A percentile compares a stretch with the other conserved stretches of the same genome.
Conservation (phyloP, 2,113 vertebrate species). For the Meles meles region DNA sequence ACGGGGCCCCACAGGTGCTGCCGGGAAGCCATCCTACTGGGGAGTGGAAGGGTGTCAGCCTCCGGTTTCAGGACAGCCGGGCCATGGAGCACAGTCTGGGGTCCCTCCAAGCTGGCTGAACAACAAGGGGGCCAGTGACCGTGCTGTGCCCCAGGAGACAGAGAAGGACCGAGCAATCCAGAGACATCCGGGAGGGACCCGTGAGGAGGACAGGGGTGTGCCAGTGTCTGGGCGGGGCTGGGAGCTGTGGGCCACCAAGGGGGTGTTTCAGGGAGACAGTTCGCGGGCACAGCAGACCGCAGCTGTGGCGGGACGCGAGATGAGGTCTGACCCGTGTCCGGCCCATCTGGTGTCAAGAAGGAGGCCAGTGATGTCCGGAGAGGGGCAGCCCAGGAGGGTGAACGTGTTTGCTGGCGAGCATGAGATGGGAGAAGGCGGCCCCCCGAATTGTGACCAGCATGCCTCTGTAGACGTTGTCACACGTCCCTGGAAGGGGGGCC, state of each 20-base stretch:
- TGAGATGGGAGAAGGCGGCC: background rate
- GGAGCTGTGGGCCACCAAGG: background rate
- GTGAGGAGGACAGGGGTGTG: background rate
- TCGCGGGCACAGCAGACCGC: fast-evolving
- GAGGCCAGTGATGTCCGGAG: background rate
- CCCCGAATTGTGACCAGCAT: background rate
- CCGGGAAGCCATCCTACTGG: background rate
- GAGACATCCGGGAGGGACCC: background rate
- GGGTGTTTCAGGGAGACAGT: background rate
- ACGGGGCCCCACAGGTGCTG: background rate
- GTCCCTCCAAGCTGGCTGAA: too few relatives aligned
- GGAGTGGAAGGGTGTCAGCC: background rate
- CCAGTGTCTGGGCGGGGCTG: background rate
- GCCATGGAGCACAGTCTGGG: too few relatives aligned
- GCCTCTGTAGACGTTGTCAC: background rate
- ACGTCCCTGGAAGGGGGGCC: background rate
- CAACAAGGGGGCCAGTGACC: background rate
- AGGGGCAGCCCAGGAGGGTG: too few relatives aligned
- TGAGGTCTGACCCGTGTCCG: background rate
- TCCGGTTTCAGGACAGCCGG: background rate
- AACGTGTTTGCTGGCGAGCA: background rate
- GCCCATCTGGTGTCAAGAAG: background rate
- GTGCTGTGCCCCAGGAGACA: background rate
- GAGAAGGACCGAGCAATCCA: background rate
- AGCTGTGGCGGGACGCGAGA: too few relatives aligned